These are phyloP conservation scores for Orius insidiosus DNA, from an alignment of 1,140 invertebrate species.

Conservation along the genomic window DNA sequence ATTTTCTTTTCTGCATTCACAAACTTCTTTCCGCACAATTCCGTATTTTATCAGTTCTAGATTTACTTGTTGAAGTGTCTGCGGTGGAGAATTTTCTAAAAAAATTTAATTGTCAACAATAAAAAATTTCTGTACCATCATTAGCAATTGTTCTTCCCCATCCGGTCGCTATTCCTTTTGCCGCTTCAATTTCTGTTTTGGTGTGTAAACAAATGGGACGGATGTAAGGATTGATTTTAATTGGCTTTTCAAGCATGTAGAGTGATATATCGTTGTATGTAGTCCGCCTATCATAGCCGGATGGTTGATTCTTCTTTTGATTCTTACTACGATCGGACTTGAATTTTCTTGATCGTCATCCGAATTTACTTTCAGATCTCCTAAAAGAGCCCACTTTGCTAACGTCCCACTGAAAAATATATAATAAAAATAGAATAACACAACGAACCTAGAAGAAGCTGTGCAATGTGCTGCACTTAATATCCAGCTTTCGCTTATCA, in stretches of 20 bases:
- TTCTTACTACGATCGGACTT: slow-evolving; percentile 25
- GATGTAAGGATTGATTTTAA: slow-evolving; percentile 30
- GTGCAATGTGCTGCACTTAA: slow-evolving; percentile 33
- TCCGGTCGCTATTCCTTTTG: slow-evolving; percentile 25
- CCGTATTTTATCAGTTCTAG: neutral
- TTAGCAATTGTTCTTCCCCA: slow-evolving; percentile 26
- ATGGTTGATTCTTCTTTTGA: slow-evolving; percentile 26
- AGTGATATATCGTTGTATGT: slow-evolving; percentile 39
- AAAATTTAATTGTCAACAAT: neutral
- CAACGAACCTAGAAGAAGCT: slow-evolving; percentile 12
- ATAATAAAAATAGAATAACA: slow-evolving; percentile 16
- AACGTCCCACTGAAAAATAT: slow-evolving; percentile 13
- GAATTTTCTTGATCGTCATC: slow-evolving; percentile 26
- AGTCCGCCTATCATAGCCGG: slow-evolving; percentile 28
- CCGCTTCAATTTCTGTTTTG: slow-evolving; percentile 11
- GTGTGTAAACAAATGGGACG: slow-evolving; percentile 33
- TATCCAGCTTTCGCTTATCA: slow-evolving; percentile 34
- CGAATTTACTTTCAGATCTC: slow-evolving; percentile 31
- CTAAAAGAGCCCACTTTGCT: slow-evolving; percentile 27
- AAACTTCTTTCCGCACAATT: no score
- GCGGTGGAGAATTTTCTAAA: slow-evolving; percentile 1
- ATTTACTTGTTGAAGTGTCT: neutral
- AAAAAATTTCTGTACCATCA: no score
- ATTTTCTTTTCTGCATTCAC: no score
- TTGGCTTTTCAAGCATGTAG: slow-evolving; percentile 27